These are phyloP conservation scores for Hyles euphorbiae DNA, from an alignment of 1,140 invertebrate species.

Conservation along the genomic window DNA sequence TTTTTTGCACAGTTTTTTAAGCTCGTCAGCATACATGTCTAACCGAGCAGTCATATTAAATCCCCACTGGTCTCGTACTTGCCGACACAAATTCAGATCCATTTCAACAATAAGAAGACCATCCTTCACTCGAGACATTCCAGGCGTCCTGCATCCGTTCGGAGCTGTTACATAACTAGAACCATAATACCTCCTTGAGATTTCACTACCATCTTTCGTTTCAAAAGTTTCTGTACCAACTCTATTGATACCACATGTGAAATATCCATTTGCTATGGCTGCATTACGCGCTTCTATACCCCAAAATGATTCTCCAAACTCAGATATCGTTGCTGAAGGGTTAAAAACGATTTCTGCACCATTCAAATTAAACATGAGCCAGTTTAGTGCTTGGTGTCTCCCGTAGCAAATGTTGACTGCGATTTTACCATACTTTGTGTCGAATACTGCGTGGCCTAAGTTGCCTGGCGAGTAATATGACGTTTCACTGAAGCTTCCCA, in stretches of 20 bases:
- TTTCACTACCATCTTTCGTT: conserved; percentile 86
- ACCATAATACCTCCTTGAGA: conserved; percentile 97
- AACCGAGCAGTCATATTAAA: conserved; percentile 97
- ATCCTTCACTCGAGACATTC: conserved; percentile 88
- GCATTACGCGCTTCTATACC: conserved; percentile 96
- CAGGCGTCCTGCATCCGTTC: conserved; percentile 93
- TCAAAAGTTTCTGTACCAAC: conserved; percentile 97
- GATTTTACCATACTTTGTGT: conserved; percentile 90
- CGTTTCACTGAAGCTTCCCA: conserved; percentile 98
- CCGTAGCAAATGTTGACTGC: conserved; percentile 99
- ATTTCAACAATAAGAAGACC: conserved; percentile 93
- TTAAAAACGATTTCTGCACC: conserved; percentile 99
- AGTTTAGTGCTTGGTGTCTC: conserved; percentile 97
- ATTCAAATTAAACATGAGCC: conserved; percentile 97
- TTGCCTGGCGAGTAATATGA: conserved; percentile 97
- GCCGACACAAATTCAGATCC: conserved; percentile 97
- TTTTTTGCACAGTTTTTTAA: conserved; percentile 11
- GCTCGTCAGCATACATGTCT: conserved; percentile 87
- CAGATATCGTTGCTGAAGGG: conserved; percentile 92
- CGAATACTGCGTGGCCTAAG: conserved; percentile 95
- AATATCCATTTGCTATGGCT: conserved; percentile 96
- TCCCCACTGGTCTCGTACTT: conserved; percentile 95
- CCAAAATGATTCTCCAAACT: conserved; percentile 96
- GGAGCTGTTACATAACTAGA: conserved; percentile 96
- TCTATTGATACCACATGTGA: conserved; percentile 95